phyloP scores from a whole-genome alignment of 2,888 invertebrate species.

The Mythimna albipuncta region DNA sequence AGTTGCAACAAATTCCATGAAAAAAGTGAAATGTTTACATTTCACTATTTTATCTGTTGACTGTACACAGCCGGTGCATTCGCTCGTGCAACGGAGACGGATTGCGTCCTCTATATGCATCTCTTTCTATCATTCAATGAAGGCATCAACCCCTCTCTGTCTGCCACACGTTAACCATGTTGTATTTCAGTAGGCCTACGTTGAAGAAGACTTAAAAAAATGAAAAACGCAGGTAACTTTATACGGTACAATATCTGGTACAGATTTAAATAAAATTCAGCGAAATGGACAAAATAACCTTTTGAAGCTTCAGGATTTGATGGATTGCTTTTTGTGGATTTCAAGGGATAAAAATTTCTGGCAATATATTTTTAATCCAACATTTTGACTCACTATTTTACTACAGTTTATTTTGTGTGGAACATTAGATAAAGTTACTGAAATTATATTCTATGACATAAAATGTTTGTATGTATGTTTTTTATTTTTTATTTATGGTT shows the following conservation, averaged over 20 bases:
- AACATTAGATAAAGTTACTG: background rate
- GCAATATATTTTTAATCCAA: constrained; percentile 5
- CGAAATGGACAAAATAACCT: constrained; percentile 9
- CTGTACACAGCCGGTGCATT: constrained; percentile 79
- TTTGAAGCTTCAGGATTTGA: constrained; percentile 20
- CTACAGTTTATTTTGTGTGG: background rate
- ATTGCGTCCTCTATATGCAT: constrained; percentile 69
- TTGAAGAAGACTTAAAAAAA: constrained; percentile 56
- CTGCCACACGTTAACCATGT: constrained; percentile 58
- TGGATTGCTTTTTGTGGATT: constrained; percentile 24
- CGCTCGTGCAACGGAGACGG: constrained; percentile 80
- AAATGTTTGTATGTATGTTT: background rate
- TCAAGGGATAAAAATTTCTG: background rate
- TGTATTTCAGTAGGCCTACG: constrained; percentile 59
- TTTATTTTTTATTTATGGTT: too few relatives aligned
- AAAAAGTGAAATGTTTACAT: constrained; percentile 18
- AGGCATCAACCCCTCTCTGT: constrained; percentile 65
- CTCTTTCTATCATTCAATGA: constrained; percentile 67
- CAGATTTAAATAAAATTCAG: constrained; percentile 34
- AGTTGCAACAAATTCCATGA: background rate
- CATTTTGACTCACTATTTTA: background rate
- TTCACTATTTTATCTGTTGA: constrained; percentile 53
- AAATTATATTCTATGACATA: background rate
- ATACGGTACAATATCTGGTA: constrained; percentile 2
- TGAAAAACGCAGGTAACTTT: constrained; percentile 40